Base-by-base conservation (phyloP, 2,113 vertebrate species). In the Sorex fumeus region DNA sequence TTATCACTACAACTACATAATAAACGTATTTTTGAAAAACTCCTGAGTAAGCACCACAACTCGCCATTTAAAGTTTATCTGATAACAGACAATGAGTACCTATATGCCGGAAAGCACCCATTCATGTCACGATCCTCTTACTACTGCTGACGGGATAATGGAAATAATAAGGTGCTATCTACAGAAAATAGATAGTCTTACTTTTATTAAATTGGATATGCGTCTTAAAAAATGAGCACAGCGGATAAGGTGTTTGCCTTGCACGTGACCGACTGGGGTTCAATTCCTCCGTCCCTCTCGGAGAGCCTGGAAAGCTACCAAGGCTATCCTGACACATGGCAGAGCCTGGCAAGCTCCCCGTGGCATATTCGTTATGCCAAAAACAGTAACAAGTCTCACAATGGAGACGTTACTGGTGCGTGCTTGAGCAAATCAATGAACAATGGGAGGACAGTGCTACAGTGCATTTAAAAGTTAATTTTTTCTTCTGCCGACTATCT, bases 381-480 rank as follows among this genome's bases (percentile, higher is more conserved):
- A n/a, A n/a, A n/a, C n/a, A n/a, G n/a, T n/a, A n/a, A n/a, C n/a
- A n/a, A n/a, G n/a, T n/a, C n/a, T n/a, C n/a, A n/a, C n/a, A n/a
- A n/a, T n/a, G n/a, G n/a, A n/a, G n/a, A n/a, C n/a, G n/a, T n/a
- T n/a, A n/a, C n/a, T n/a, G n/a, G n/a, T n/a, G n/a, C n/a, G n/a
- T n/a, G n/a, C n/a, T n/a, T n/a, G n/a, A n/a, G n/a, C n/a, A n/a
- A n/a, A n/a, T n/a, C n/a, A n/a, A n/a, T n/a, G n/a, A n/a, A n/a
- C n/a, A n/a, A n/a, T n/a, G n/a, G n/a, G n/a, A n/a, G n/a, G n/a
- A n/a, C n/a, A n/a, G n/a, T n/a, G n/a, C n/a, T n/a, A n/a, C n/a
- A n/a, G n/a, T 75, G 6, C 69, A 89, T 87, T 96, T 94, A 75
- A 78, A 92, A 91, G 30, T 70, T 7, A 70, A 19, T 88, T 81